A percentile compares a stretch with the other conserved stretches of the same genome.
These are phyloP conservation scores for Diarsia mendica DNA, from an alignment of 2,888 invertebrate genomes.

Conservation along the genomic window DNA sequence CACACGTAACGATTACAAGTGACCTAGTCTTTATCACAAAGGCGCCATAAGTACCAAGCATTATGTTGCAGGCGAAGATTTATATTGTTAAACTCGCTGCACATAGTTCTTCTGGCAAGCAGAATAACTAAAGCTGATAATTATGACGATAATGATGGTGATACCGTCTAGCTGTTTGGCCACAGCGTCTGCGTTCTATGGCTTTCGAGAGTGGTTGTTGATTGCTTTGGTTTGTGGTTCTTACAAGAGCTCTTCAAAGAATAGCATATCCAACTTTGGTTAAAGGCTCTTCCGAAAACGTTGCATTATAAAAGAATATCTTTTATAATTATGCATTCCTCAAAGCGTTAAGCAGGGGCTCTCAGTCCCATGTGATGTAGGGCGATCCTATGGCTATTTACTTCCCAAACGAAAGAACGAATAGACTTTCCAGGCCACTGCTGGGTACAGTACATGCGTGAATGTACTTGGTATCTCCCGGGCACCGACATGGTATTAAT, in stretches of 20 bases:
- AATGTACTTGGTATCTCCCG: no score
- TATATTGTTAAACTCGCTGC: background rate
- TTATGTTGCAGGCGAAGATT: background rate
- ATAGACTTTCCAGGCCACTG: no score
- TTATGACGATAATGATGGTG: background rate
- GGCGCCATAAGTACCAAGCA: conserved; percentile 10
- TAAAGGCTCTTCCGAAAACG: background rate
- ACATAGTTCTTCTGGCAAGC: background rate
- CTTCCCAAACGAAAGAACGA: background rate
- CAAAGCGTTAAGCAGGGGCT: background rate
- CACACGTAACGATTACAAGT: conserved; percentile 25
- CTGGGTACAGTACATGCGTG: no score
- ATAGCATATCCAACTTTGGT: background rate
- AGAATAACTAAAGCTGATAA: background rate
- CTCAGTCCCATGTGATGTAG: background rate
- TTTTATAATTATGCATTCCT: background rate
- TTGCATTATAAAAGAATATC: background rate
- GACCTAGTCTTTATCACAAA: conserved; percentile 35
- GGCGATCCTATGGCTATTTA: background rate
- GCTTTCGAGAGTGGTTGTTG: background rate
- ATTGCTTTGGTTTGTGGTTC: background rate
- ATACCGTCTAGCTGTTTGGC: background rate
- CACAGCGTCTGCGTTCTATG: background rate
- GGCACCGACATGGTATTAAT: no score
- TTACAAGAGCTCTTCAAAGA: background rate